These are phyloP conservation scores for Hafferia zeledoni DNA, from an alignment of 2,797 vertebrate genomes.

Conservation along the genomic window DNA sequence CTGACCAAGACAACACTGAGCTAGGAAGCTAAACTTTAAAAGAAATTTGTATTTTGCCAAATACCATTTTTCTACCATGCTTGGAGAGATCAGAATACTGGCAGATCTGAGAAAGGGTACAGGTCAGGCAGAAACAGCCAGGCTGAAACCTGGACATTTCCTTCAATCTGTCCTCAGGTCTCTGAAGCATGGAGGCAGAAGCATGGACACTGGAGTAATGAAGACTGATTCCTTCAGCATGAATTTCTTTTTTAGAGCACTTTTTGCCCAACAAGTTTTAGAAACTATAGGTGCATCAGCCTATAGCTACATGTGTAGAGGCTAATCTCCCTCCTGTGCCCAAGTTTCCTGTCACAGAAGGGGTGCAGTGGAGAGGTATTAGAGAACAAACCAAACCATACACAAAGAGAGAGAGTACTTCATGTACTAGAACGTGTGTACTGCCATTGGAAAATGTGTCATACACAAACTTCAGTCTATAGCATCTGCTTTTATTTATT, in stretches of 20 bases:
- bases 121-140: background rate
- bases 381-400: background rate
- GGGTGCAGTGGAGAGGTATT: background rate
- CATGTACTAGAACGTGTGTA: rapidly evolving
- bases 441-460: background rate
- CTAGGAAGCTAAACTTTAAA: background rate
- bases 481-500: constrained; percentile 1
- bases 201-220: rapidly evolving
- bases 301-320: background rate
- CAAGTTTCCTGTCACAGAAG: background rate
- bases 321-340: background rate
- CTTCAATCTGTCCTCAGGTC: background rate
- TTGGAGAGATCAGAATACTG: background rate
- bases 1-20: background rate
- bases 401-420: background rate
- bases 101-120: background rate
- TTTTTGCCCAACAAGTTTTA: background rate
- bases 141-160: background rate
- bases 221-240: background rate
- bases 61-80: background rate
- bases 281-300: background rate
- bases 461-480: background rate
- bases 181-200: background rate
- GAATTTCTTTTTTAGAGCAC: background rate
- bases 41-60: background rate